A percentile compares a stretch with the other conserved stretches of the same genome.
These are phyloP conservation scores for Triplophysa dalaica DNA, from an alignment of 2,113 vertebrate species.

Conservation along the genomic window DNA sequence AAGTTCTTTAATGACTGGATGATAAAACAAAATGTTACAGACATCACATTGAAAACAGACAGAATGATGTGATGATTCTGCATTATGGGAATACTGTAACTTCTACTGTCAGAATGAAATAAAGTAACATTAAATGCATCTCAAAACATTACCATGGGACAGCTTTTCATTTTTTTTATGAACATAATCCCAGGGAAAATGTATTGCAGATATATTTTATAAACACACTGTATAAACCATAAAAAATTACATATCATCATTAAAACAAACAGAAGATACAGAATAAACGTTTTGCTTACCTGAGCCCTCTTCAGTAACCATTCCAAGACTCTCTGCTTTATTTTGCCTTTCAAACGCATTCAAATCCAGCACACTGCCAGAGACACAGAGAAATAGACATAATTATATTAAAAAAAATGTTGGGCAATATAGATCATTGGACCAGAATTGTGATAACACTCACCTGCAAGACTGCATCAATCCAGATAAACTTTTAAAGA, in stretches of 20 bases:
- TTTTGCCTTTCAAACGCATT: conserved; percentile 99
- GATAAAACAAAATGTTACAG: background rate
- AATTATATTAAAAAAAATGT: background rate
- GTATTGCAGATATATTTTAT: background rate
- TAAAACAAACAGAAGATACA: background rate
- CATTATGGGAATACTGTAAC: conserved; percentile 6
- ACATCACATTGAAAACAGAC: background rate
- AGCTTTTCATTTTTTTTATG: background rate
- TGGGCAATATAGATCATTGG: background rate
- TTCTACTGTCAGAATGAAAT: conserved; percentile 13
- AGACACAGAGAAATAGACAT: conserved; percentile 15
- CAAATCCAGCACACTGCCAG: conserved; percentile 90
- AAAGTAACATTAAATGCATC: background rate
- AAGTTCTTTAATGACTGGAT: background rate
- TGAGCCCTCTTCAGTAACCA: conserved; percentile 98
- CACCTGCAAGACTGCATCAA: conserved; percentile 99
- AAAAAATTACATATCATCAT: background rate
- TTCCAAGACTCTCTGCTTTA: conserved; percentile 98
- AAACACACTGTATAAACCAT: too few relatives aligned
- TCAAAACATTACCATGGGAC: background rate
- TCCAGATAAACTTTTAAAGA: conserved; percentile 96
- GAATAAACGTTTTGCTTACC: conserved; percentile 77
- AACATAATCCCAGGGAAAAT: background rate
- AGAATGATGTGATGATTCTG: background rate
- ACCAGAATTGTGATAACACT: background rate